Percentiles rank a stretch among this genome's conserved stretches.
Conservation (phyloP, 2,888 invertebrate species). For the Micropterix aruncella region DNA sequence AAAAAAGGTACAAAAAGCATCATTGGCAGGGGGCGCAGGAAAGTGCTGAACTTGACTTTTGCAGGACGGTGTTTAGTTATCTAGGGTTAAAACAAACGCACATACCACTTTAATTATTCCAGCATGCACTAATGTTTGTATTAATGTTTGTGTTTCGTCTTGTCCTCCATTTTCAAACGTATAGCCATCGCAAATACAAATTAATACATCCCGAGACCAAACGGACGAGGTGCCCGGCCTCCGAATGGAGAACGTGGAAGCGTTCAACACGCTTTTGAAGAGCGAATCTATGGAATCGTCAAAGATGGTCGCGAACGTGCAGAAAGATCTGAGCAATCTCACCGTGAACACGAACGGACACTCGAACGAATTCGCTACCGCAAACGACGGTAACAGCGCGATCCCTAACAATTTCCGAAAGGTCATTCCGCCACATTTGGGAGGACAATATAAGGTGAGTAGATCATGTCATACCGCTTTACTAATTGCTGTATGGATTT, state of each 20-base stretch:
- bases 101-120: too few relatives aligned
- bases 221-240: constrained; percentile 8
- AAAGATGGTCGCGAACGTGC: not conserved
- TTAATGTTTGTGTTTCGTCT: constrained; percentile 9
- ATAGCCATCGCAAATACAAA: constrained; percentile 4
- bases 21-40: too few relatives aligned
- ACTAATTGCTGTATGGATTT: too few relatives aligned
- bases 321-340: not conserved
- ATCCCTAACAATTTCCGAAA: constrained; percentile 14
- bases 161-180: constrained; percentile 5
- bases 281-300: constrained; percentile 1
- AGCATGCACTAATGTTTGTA: constrained; percentile 9
- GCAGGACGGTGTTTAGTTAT: too few relatives aligned
- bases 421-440: constrained; percentile 18
- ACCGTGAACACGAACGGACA: constrained; percentile 2
- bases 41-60: too few relatives aligned
- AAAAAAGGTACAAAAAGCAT: too few relatives aligned
- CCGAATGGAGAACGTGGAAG: constrained; percentile 10
- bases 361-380: constrained; percentile 7
- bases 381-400: constrained; percentile 14
- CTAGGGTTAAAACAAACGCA: constrained; percentile 8
- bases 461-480: too few relatives aligned
- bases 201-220: constrained; percentile 8
- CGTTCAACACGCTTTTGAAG: constrained; percentile 9
- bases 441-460: constrained; percentile 17